phyloP scores from a whole-genome alignment of 2,888 invertebrate genomes.

The Spodoptera littoralis region DNA sequence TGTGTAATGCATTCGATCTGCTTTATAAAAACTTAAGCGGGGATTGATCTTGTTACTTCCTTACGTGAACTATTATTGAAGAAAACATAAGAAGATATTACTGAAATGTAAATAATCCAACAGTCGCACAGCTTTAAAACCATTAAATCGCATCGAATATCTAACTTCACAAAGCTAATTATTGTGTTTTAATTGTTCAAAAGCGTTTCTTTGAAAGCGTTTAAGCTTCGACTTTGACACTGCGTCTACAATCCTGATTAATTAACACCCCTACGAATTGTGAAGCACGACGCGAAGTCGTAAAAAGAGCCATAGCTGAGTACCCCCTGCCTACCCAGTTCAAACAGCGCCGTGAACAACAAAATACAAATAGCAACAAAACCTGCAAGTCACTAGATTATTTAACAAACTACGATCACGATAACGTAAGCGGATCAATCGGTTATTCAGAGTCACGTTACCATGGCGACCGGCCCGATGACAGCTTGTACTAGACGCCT shows the following conservation, averaged over 20 bases:
- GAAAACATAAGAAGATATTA: no score
- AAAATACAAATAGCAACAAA: constrained; percentile 28
- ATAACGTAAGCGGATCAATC: constrained; percentile 51
- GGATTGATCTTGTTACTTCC: no score
- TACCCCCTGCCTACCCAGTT: neutral
- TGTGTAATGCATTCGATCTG: constrained; percentile 1
- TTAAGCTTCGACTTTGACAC: no score
- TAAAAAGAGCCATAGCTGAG: neutral
- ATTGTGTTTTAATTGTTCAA: no score
- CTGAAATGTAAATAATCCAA: no score
- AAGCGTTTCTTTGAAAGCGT: no score
- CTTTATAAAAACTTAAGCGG: constrained; percentile 2
- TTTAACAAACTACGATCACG: constrained; percentile 42
- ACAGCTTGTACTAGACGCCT: constrained; percentile 27
- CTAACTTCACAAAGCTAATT: no score
- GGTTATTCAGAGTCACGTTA: constrained; percentile 41
- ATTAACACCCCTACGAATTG: neutral
- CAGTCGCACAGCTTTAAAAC: no score
- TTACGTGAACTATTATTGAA: no score
- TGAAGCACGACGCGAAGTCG: neutral
- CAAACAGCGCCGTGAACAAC: constrained; percentile 13
- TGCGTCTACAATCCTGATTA: neutral
- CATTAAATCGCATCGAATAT: no score
- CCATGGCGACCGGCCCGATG: constrained; percentile 39
- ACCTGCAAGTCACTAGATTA: constrained; percentile 44